Evolutionary conservation across 2,888 invertebrate species (phyloP).

Genomic region (Drosophila mimetica): DNA sequence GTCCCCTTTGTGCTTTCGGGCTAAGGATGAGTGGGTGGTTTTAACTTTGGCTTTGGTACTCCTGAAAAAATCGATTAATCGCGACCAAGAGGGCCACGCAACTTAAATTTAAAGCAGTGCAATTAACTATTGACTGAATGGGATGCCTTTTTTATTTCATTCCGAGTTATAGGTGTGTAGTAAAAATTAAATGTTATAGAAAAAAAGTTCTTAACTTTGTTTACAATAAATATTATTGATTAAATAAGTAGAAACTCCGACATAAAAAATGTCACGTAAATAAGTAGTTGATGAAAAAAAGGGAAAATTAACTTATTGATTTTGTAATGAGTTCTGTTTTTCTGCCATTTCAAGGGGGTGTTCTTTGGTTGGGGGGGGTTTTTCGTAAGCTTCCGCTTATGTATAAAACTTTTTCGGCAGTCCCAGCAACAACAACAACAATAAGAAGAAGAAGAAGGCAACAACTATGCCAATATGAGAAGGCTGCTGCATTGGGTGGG

Average conservation of each 20-base stretch:
- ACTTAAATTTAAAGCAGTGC: slow-evolving; percentile 43
- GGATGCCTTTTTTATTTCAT: not conserved
- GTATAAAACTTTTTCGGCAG: slow-evolving; percentile 71
- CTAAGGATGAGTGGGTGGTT: slow-evolving; percentile 6
- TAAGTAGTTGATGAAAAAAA: slow-evolving; percentile 27
- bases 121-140: not conserved
- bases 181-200: not conserved
- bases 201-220: not conserved
- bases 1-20: slow-evolving; percentile 18
- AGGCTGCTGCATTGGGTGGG: slow-evolving; percentile 52
- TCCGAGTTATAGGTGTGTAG: not conserved
- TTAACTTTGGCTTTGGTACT: slow-evolving; percentile 32
- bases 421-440: slow-evolving; percentile 19
- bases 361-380: slow-evolving; percentile 15
- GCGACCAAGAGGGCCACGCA: slow-evolving; percentile 27
- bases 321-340: slow-evolving; percentile 52
- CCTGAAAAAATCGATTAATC: slow-evolving; percentile 67
- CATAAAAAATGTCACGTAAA: slow-evolving; percentile 20
- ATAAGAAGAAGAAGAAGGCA: slow-evolving; percentile 38
- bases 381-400: slow-evolving; percentile 56
- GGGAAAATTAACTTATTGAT: slow-evolving; percentile 62
- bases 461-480: slow-evolving; percentile 47
- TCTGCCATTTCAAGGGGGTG: slow-evolving; percentile 10
- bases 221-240: slow-evolving; percentile 20
- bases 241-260: slow-evolving; percentile 7